These are phyloP conservation scores for Brevipalpus yothersi DNA, from an alignment of 1,140 invertebrate species.

Conservation along the genomic window DNA sequence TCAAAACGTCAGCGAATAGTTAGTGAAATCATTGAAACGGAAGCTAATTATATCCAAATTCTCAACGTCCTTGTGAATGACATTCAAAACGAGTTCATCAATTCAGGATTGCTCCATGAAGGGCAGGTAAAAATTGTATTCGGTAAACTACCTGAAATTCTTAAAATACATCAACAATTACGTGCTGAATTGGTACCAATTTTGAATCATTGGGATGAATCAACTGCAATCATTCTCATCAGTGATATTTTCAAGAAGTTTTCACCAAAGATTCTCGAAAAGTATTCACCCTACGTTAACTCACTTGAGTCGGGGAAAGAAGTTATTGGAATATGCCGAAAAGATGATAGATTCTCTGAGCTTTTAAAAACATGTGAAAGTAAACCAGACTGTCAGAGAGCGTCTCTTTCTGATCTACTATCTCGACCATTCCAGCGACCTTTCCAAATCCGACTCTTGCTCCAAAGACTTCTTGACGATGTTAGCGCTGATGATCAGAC, in stretches of 20 bases:
- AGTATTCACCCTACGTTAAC: conserved; percentile 91
- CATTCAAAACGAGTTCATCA: conserved; percentile 9
- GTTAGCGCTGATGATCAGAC: conserved; percentile 1
- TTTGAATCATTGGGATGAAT: conserved; percentile 48
- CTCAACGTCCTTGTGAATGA: conserved; percentile 72
- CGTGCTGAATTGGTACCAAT: conserved; percentile 43
- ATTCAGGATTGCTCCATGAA: conserved; percentile 44
- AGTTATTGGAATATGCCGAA: conserved; percentile 59
- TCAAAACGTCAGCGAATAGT: not conserved
- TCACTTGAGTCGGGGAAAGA: conserved; percentile 91
- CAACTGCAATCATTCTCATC: conserved; percentile 41
- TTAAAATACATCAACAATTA: conserved; percentile 66
- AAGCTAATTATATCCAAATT: conserved; percentile 87
- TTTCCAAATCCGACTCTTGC: conserved; percentile 81
- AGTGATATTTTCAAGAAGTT: conserved; percentile 58
- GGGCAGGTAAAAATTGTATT: conserved; percentile 89
- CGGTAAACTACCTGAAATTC: conserved; percentile 77
- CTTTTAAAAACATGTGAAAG: conserved; percentile 46
- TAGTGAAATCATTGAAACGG: conserved; percentile 78
- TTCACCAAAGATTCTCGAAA: conserved; percentile 42
- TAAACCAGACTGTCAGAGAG: conserved; percentile 75
- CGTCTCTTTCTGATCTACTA: conserved; percentile 75
- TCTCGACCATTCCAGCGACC: conserved; percentile 83
- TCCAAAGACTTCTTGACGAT: conserved; percentile 32
- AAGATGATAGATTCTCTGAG: conserved; percentile 82